phyloP scores from a whole-genome alignment of 2,888 invertebrate species.

The Cryptops parisi region DNA sequence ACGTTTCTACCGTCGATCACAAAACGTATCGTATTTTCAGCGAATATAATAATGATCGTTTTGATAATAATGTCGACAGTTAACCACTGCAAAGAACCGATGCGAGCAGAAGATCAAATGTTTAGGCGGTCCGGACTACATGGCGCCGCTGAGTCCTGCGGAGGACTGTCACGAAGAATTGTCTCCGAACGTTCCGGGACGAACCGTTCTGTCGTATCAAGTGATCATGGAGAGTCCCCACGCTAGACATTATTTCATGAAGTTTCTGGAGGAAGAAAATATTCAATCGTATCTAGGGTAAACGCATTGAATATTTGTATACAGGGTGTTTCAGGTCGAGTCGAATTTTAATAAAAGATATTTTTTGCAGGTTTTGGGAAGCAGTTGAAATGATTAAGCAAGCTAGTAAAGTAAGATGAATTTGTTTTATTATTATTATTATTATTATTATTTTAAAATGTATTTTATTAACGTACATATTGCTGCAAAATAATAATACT shows the following conservation, averaged over 20 bases:
- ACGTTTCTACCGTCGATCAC: too few relatives aligned
- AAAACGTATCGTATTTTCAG: too few relatives aligned
- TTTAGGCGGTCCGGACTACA: slow-evolving; percentile 57
- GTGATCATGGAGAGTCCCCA: slow-evolving; percentile 59
- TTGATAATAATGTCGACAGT: too few relatives aligned
- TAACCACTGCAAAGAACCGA: slow-evolving; percentile 62
- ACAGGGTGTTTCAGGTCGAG: slow-evolving; percentile 18
- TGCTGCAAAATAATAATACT: too few relatives aligned
- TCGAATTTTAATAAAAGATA: background rate
- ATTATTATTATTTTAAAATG: too few relatives aligned
- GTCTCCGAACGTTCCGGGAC: slow-evolving; percentile 22
- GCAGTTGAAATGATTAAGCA: slow-evolving; percentile 69
- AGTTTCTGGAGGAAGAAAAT: slow-evolving; percentile 66
- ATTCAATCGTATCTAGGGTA: slow-evolving; percentile 58
- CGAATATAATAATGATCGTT: too few relatives aligned
- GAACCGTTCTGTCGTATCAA: slow-evolving; percentile 46
- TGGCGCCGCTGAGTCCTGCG: background rate
- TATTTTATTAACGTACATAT: too few relatives aligned
- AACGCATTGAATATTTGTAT: slow-evolving; percentile 17
- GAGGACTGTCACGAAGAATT: slow-evolving; percentile 1
- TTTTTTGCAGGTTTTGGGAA: slow-evolving; percentile 50
- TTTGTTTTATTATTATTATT: background rate
- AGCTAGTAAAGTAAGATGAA: slow-evolving; percentile 47
- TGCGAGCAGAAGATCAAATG: slow-evolving; percentile 60
- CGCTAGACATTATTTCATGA: slow-evolving; percentile 63